These are phyloP conservation scores for Labrus mixtus DNA, from an alignment of 2,113 vertebrate species.

Conservation along the genomic window DNA sequence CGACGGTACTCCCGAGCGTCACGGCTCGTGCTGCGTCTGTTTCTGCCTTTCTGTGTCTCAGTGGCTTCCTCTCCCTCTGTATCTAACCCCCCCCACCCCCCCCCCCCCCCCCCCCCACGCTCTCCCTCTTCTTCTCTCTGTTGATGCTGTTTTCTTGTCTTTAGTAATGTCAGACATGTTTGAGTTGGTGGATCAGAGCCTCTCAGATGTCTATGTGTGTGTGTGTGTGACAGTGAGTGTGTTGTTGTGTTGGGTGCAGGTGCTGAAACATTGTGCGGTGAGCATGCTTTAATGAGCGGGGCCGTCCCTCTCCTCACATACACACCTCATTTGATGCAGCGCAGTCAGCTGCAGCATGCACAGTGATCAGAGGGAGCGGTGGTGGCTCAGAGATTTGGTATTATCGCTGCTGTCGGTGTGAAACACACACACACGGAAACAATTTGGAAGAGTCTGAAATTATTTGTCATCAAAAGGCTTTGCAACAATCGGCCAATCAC, in stretches of 20 bases:
- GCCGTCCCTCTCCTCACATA: constrained; percentile 38
- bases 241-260: constrained; percentile 71
- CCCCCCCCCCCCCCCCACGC: no score
- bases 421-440: constrained; percentile 2
- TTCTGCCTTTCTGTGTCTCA: constrained; percentile 31
- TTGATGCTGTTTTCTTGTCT: constrained; percentile 33
- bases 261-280: constrained; percentile 77
- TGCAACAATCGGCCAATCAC: neutral
- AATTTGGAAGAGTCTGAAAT: neutral
- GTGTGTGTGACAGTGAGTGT: constrained; percentile 46
- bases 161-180: constrained; percentile 39
- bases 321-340: constrained; percentile 49
- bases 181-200: constrained; percentile 53
- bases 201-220: constrained; percentile 32
- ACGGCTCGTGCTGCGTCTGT: constrained; percentile 18
- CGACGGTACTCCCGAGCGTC: constrained; percentile 30
- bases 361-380: constrained; percentile 29
- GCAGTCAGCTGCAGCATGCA: constrained; percentile 27
- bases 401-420: constrained; percentile 5
- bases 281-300: constrained; percentile 76
- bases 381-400: constrained; percentile 31
- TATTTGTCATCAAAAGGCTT: constrained; percentile 14
- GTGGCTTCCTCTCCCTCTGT: constrained; percentile 7
- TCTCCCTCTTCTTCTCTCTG: constrained; percentile 7
- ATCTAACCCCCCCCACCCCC: no score